Evolutionary conservation across 2,797 vertebrate genomes (phyloP).

Genomic region (Enoplosus armatus): DNA sequence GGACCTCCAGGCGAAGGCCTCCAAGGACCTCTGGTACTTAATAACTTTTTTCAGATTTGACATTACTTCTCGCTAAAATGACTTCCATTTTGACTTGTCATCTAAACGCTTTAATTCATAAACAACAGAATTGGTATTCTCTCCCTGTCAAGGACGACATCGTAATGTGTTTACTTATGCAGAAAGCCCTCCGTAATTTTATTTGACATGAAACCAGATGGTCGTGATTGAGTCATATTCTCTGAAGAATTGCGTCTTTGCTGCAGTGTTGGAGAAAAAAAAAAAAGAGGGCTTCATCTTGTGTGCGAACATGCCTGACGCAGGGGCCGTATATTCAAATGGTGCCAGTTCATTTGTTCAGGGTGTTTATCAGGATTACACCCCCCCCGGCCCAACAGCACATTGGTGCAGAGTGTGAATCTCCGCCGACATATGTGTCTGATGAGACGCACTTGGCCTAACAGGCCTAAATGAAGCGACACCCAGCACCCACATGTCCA

Average conservation of each 20-base stretch:
- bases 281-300: constrained; percentile 21
- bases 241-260: constrained; percentile 35
- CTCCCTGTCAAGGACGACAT: constrained; percentile 27
- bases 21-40: constrained; percentile 89
- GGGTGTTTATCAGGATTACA: constrained; percentile 55
- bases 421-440: constrained; percentile 64
- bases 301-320: constrained; percentile 43
- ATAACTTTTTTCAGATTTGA: constrained; percentile 20
- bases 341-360: constrained; percentile 49
- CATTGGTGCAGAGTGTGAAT: constrained; percentile 54
- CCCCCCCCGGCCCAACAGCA: no score
- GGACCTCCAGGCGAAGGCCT: constrained; percentile 91
- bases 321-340: constrained; percentile 33
- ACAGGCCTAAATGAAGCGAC: constrained; percentile 45
- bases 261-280: constrained; percentile 18
- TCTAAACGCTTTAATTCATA: not conserved
- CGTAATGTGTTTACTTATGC: constrained; percentile 33
- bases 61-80: not conserved
- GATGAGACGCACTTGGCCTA: constrained; percentile 64
- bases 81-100: constrained; percentile 11
- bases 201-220: constrained; percentile 52
- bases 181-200: constrained; percentile 39
- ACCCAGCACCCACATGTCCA: constrained; percentile 36
- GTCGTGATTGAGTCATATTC: constrained; percentile 47
- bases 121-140: not conserved